phyloP scores from a whole-genome alignment of 2,888 invertebrate species.

The Yponomeuta evonymella region DNA sequence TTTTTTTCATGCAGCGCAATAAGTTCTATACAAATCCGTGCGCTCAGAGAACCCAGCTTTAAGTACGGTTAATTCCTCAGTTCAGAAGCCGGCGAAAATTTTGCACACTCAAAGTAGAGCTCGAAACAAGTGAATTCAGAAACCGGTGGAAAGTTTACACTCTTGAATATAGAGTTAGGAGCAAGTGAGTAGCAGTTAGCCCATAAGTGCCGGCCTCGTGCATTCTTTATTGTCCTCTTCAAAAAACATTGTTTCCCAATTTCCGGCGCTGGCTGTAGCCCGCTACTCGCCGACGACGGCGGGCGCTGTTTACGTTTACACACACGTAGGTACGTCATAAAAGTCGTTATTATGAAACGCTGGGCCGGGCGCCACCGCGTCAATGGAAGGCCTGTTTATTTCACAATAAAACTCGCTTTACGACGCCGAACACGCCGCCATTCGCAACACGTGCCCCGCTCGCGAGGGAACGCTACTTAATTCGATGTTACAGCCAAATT shows the following conservation, averaged over 20 bases:
- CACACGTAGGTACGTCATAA: slow-evolving; percentile 30
- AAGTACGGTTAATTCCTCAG: no score
- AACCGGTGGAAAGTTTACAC: no score
- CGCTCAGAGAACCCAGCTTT: no score
- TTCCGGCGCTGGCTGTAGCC: slow-evolving; percentile 9
- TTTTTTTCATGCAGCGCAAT: no score
- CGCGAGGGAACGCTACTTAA: neutral
- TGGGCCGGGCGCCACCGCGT: slow-evolving; percentile 30
- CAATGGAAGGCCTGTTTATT: slow-evolving; percentile 45
- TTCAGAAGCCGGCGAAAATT: no score
- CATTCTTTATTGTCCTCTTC: slow-evolving; percentile 14
- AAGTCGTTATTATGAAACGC: slow-evolving; percentile 37
- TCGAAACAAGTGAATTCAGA: no score
- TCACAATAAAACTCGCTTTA: slow-evolving; percentile 52
- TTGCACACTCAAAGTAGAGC: no score
- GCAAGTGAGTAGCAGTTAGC: neutral
- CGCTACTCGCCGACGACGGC: neutral
- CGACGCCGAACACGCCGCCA: slow-evolving; percentile 33
- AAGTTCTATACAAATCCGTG: no score
- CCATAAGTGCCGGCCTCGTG: slow-evolving; percentile 1
- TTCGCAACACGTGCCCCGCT: slow-evolving; percentile 7
- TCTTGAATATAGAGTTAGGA: no score
- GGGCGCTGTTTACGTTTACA: slow-evolving; percentile 12
- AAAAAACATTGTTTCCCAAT: slow-evolving; percentile 18
- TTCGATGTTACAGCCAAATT: neutral